phyloP scores from a whole-genome alignment of 2,888 invertebrate species.

The Nephrocerus scutellatus region DNA sequence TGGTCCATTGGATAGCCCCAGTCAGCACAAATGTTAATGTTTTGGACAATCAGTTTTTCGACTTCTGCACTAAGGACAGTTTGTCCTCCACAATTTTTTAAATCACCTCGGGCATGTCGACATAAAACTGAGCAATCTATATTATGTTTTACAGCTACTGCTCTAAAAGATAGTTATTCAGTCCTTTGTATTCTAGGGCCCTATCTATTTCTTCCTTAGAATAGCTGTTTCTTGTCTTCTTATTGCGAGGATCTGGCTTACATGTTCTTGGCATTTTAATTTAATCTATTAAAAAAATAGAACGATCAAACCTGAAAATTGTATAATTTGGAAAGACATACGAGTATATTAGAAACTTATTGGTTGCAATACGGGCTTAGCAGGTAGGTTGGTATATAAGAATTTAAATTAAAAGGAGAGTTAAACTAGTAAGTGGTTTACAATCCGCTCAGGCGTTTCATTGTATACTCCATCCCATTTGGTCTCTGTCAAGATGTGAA shows the following conservation, averaged over 20 bases:
- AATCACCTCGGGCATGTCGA: neutral
- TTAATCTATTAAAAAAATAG: neutral
- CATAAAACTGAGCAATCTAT: neutral
- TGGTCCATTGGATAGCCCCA: neutral
- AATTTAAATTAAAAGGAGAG: neutral
- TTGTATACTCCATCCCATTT: too few species aligned
- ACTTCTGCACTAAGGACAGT: too few species aligned
- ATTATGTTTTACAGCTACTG: neutral
- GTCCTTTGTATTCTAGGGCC: too few species aligned
- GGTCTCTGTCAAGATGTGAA: too few species aligned
- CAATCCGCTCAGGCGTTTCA: too few species aligned
- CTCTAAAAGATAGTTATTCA: too few species aligned
- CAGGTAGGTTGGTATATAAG: neutral
- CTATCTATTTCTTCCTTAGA: too few species aligned
- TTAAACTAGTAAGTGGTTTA: too few species aligned
- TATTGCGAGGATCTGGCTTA: constrained; percentile 3
- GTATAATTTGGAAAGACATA: neutral
- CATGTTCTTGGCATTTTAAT: constrained; percentile 1
- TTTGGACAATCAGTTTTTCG: too few species aligned
- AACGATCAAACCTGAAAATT: constrained; percentile 2
- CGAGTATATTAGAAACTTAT: neutral
- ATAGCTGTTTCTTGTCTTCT: too few species aligned
- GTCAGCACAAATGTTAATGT: neutral
- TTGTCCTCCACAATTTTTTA: neutral
- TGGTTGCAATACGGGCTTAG: neutral